Base-by-base conservation (phyloP, 2,888 invertebrate genomes). In the Argynnis bischoffii region DNA sequence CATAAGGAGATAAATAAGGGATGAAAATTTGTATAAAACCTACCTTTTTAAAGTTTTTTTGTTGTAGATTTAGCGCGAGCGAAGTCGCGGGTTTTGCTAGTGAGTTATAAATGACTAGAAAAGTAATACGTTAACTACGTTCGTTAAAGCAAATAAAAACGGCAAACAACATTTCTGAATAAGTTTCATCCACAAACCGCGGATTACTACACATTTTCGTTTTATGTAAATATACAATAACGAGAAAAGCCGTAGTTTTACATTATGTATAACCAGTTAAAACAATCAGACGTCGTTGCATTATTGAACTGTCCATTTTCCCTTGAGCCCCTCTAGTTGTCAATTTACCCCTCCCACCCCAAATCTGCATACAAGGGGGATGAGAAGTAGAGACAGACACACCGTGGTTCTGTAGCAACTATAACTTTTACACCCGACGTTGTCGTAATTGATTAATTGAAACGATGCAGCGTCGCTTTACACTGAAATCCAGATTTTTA, bases 401-500 rank as follows among this genome's bases (percentile, higher is more conserved):
- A 69, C 41, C 46, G 31, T 76, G 74, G 75, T 51, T 61, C 31
- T n/a, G 13, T n/a, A 14, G 46, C 72, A 71, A 74, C 78, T 80
- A 81, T 78, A 81, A 81, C 75, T 80, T 80, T 76, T 76, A 63
- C 73, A 75, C 76, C 76, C 76, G 78, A 77, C 79, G 80, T 77
- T 77, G 81, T 81, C 81, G 77, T 84, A 85, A 84, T 83, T 83
- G 82, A 85, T 84, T 84, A 84, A 84, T 85, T 83, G 81, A 82
- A 81, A 80, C 77, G 77, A 77, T 80, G 80, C 78, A 78, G 74
- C 77, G 76, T 72, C 53, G 66, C 68, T 72, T 71, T 71, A 47
- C 18, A 57, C 66, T 76, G 72, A 60, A 77, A 72, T 68, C 73
- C 67, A 75, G 72, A 75, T 78, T 76, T 74, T 72, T 73, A 76